Evolutionary conservation across 2,797 vertebrate genomes (phyloP).

Genomic region (Dermochelys coriacea): DNA sequence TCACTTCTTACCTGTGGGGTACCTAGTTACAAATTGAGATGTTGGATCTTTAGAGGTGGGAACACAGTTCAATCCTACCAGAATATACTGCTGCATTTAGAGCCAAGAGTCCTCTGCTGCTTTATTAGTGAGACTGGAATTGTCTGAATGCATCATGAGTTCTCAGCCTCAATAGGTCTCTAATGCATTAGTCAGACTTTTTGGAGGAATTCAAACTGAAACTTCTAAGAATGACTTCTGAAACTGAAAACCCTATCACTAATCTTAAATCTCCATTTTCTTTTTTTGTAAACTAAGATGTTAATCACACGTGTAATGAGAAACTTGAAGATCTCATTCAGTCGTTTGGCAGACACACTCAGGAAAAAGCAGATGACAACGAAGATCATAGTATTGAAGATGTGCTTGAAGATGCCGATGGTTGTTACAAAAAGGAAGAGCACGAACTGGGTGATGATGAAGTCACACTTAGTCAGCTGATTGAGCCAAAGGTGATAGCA

Average conservation of each 20-base stretch:
- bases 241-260: neutral
- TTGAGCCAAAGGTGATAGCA: conserved; percentile 67
- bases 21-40: neutral
- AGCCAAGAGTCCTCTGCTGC: neutral
- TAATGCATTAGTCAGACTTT: neutral
- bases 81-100: neutral
- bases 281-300: conserved; percentile 42
- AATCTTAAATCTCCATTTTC: neutral
- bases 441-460: conserved; percentile 49
- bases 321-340: conserved; percentile 90
- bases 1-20: neutral
- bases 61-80: neutral
- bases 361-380: conserved; percentile 34
- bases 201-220: neutral
- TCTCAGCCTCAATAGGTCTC: neutral
- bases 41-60: neutral
- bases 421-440: conserved; percentile 49
- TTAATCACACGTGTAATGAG: conserved; percentile 78
- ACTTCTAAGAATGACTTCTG: neutral
- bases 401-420: conserved; percentile 21
- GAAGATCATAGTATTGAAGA: conserved; percentile 43
- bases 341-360: conserved; percentile 80
- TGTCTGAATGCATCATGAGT: neutral
- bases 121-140: neutral
- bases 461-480: conserved; percentile 64